A percentile compares a stretch with the other conserved stretches of the same genome.
Conservation (phyloP, 35 echinoderm and acorn worm species). For the Acanthaster planci region DNA sequence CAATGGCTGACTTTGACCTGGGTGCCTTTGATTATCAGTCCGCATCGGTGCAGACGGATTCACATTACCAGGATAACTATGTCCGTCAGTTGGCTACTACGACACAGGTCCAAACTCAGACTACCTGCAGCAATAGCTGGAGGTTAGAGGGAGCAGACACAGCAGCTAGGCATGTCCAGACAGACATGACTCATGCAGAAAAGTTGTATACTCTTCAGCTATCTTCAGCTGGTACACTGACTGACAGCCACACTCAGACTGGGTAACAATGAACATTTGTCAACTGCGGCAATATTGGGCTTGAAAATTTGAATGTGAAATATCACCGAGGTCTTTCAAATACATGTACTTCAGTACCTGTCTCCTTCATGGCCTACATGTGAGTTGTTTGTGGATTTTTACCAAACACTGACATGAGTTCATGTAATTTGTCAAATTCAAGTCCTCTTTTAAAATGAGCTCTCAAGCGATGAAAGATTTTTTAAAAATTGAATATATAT, state of each 20-base stretch:
- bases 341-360: too few relatives aligned
- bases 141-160: neutral
- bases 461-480: too few relatives aligned
- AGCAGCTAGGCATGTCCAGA: constrained; percentile 6
- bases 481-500: too few relatives aligned
- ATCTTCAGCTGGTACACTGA: neutral
- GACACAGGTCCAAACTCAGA: neutral
- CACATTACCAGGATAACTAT: neutral
- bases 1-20: neutral
- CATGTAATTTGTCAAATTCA: too few relatives aligned
- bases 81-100: neutral
- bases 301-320: too few relatives aligned
- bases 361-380: too few relatives aligned
- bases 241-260: constrained; percentile 13
- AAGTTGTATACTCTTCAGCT: neutral
- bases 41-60: constrained; percentile 4
- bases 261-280: neutral
- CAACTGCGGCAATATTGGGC: too few relatives aligned
- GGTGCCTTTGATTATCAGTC: constrained; percentile 7
- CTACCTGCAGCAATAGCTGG: neutral
- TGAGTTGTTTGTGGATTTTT: too few relatives aligned
- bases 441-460: too few relatives aligned
- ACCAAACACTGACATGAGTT: too few relatives aligned
- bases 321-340: too few relatives aligned
- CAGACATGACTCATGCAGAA: neutral